Evolutionary conservation across 2,888 invertebrate genomes (phyloP).

Genomic region (Matsumyia berberina): DNA sequence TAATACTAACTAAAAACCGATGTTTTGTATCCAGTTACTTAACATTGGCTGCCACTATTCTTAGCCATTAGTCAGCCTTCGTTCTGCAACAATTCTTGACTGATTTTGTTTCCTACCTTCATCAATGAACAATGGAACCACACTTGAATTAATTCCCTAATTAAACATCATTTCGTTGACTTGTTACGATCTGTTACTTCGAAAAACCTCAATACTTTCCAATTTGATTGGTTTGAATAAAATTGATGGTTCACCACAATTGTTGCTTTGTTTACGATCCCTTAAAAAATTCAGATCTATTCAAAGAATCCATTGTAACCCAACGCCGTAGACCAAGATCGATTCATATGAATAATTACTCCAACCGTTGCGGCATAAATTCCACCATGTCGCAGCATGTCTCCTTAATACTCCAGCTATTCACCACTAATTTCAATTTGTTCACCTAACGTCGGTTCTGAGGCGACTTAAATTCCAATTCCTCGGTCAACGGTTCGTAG

Average conservation of each 20-base stretch:
- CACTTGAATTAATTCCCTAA: not conserved
- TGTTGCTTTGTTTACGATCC: conserved; percentile 6
- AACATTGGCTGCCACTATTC: no score
- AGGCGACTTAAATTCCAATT: conserved; percentile 47
- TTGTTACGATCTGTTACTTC: conserved; percentile 13
- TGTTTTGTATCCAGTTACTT: no score
- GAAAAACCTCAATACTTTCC: no score
- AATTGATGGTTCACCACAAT: conserved; percentile 5
- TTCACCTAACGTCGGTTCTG: conserved; percentile 5
- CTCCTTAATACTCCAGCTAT: conserved; percentile 6
- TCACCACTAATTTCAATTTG: conserved; percentile 33
- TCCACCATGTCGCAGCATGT: not conserved
- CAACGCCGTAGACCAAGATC: not conserved
- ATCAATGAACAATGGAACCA: not conserved
- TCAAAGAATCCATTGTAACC: conserved; percentile 11
- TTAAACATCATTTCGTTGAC: conserved; percentile 7
- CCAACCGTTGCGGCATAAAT: conserved; percentile 6
- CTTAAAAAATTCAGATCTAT: not conserved
- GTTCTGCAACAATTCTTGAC: not conserved
- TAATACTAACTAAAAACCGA: no score
- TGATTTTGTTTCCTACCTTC: not conserved
- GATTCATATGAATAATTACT: conserved; percentile 23
- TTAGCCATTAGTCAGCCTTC: no score
- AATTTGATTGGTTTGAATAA: not conserved
- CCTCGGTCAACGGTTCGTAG: conserved; percentile 35